phyloP scores from a whole-genome alignment of 2,888 invertebrate genomes.

The Volucella inanis region DNA sequence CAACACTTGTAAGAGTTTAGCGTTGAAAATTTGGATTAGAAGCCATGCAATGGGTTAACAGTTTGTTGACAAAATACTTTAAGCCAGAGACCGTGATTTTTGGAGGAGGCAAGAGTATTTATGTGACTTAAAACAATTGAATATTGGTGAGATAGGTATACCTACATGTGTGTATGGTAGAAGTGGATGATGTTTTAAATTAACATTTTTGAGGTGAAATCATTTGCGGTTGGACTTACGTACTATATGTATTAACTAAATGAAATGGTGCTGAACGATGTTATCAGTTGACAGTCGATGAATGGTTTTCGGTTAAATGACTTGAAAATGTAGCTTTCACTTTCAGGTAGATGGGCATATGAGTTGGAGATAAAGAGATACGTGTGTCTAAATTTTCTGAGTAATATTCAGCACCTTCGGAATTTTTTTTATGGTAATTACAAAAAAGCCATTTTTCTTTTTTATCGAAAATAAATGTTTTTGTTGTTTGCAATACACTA shows the following conservation, averaged over 20 bases:
- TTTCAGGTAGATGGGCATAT: too few relatives aligned
- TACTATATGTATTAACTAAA: conserved; percentile 1
- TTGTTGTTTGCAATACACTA: too few relatives aligned
- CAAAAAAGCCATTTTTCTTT: too few relatives aligned
- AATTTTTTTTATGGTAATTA: too few relatives aligned
- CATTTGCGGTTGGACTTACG: conserved; percentile 1
- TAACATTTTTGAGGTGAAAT: conserved; percentile 46
- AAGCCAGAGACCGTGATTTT: conserved; percentile 36
- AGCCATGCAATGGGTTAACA: conserved; percentile 66
- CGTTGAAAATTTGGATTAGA: conserved; percentile 64
- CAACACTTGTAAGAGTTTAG: conserved; percentile 10
- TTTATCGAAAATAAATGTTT: too few relatives aligned
- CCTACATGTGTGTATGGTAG: not conserved
- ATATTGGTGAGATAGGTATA: conserved; percentile 32
- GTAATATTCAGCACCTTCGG: too few relatives aligned
- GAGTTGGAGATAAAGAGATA: too few relatives aligned
- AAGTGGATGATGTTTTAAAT: conserved; percentile 26
- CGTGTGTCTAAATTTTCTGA: too few relatives aligned
- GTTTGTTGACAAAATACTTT: conserved; percentile 68
- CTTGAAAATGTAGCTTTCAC: conserved; percentile 2
- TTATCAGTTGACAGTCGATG: conserved; percentile 26
- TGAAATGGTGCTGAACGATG: conserved; percentile 15
- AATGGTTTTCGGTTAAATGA: conserved; percentile 11
- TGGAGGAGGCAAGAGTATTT: not conserved
- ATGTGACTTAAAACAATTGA: conserved; percentile 39